Evolutionary conservation across 2,888 invertebrate species (phyloP).

Genomic region (Taenaris catops): DNA sequence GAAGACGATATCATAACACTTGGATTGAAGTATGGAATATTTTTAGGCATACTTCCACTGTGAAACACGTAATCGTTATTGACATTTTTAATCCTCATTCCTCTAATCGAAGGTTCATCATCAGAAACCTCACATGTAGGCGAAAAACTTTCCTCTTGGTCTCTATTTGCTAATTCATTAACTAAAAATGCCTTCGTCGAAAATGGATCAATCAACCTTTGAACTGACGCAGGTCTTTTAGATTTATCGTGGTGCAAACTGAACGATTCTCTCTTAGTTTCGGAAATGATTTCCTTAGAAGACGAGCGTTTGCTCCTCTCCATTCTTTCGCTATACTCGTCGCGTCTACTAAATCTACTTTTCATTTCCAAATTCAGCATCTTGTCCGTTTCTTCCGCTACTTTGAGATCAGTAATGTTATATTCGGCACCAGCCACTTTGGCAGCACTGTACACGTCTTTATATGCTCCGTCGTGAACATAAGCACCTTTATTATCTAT

Average conservation of each 20-base stretch:
- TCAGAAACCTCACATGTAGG: constrained; percentile 51
- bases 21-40: constrained; percentile 61
- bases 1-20: constrained; percentile 55
- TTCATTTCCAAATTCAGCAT: constrained; percentile 66
- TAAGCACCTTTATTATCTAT: constrained; percentile 75
- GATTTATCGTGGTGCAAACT: constrained; percentile 53
- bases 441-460: constrained; percentile 68
- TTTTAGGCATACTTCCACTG: constrained; percentile 69
- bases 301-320: constrained; percentile 44
- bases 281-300: constrained; percentile 60
- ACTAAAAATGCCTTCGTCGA: constrained; percentile 64
- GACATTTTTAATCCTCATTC: constrained; percentile 52
- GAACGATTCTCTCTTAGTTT: constrained; percentile 55
- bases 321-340: constrained; percentile 53
- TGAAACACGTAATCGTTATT: constrained; percentile 57
- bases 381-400: constrained; percentile 71
- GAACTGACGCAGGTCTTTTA: constrained; percentile 58
- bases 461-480: constrained; percentile 67
- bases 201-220: constrained; percentile 56
- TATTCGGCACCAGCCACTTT: constrained; percentile 70
- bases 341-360: constrained; percentile 55
- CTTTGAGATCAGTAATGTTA: constrained; percentile 71
- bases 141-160: constrained; percentile 45
- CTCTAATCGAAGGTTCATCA: constrained; percentile 52
- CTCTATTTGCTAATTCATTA: constrained; percentile 49